phyloP scores from a whole-genome alignment of 2,797 vertebrate species.

The Harpagifer antarcticus region DNA sequence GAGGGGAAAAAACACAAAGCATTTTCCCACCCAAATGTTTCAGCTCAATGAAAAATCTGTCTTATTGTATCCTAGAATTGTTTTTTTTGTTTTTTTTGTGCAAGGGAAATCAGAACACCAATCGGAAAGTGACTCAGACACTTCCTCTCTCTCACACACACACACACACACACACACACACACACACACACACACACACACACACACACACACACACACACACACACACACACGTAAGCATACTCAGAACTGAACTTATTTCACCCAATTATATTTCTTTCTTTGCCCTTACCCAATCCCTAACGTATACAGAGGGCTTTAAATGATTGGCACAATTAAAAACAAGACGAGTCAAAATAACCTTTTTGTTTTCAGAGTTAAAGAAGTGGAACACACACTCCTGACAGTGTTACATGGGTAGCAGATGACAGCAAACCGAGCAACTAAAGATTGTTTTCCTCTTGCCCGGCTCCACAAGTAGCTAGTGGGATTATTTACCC shows the following conservation, averaged over 20 bases:
- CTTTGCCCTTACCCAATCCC: neutral
- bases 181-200: too few species aligned
- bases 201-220: neutral
- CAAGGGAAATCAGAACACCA: constrained; percentile 67
- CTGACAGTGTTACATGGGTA: constrained; percentile 48
- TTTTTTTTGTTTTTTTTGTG: constrained; percentile 63
- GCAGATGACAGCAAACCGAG: constrained; percentile 61
- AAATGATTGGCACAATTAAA: constrained; percentile 23
- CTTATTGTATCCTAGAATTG: constrained; percentile 51
- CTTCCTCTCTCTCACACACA: constrained; percentile 4
- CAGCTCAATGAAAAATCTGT: constrained; percentile 48
- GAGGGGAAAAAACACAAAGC: constrained; percentile 20
- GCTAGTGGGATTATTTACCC: constrained; percentile 76
- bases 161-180: too few species aligned
- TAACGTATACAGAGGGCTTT: neutral
- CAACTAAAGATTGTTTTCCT: constrained; percentile 47
- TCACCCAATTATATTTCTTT: constrained; percentile 6
- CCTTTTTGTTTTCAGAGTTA: neutral
- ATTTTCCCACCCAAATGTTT: constrained; percentile 54
- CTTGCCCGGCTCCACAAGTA: constrained; percentile 70
- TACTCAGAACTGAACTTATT: neutral
- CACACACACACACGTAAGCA: constrained; percentile 5
- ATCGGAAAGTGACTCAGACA: constrained; percentile 68
- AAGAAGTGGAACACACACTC: constrained; percentile 15
- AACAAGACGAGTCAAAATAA: neutral